Conservation (phyloP, 2,797 vertebrate species). For the Squalus acanthias region DNA sequence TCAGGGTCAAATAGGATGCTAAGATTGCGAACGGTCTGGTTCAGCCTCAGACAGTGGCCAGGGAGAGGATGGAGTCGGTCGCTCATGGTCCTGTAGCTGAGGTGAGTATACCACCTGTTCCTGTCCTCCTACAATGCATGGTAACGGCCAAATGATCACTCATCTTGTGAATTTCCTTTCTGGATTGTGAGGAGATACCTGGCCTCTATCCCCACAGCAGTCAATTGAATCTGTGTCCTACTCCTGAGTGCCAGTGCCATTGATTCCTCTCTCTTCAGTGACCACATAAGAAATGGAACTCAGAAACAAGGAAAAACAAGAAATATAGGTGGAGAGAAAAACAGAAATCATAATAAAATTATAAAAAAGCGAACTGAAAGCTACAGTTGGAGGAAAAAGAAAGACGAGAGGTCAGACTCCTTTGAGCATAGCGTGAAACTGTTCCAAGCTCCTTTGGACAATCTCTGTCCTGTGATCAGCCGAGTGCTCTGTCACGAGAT, state of each 20-base stretch:
- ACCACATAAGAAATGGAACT: not conserved
- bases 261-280: not conserved
- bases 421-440: not conserved
- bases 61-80: not conserved
- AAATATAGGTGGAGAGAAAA: not conserved
- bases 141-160: not conserved
- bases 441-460: not conserved
- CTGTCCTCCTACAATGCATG: not conserved
- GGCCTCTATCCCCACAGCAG: not conserved
- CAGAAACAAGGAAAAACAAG: not conserved
- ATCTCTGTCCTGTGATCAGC: not conserved
- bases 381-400: not conserved
- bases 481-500: not conserved
- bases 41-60: not conserved
- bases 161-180: not conserved
- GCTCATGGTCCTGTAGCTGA: not conserved
- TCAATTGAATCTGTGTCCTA: not conserved
- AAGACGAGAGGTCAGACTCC: not conserved
- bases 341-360: not conserved
- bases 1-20: not conserved
- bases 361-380: not conserved
- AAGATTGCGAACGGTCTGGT: not conserved
- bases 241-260: not conserved
- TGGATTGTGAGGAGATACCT: not conserved
- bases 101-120: not conserved